phyloP scores from a whole-genome alignment of 2,888 invertebrate genomes.

The Scaptomyza tumidula region DNA sequence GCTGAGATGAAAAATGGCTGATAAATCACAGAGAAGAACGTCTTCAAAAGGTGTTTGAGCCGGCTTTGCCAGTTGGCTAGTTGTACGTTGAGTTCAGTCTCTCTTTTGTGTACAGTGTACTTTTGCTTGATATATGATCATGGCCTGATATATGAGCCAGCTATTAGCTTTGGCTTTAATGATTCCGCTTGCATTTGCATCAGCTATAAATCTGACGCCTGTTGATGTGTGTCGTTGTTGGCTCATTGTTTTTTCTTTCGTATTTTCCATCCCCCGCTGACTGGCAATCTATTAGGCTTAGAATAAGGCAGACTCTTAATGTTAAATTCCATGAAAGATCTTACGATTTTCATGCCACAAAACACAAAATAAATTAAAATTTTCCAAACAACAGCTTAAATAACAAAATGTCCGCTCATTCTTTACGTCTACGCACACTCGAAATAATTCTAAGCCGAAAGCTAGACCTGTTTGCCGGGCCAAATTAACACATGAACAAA shows the following conservation, averaged over 20 bases:
- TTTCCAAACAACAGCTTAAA: slow-evolving; percentile 50
- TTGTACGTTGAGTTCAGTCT: slow-evolving; percentile 30
- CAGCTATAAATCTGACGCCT: slow-evolving; percentile 20
- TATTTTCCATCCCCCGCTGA: neutral
- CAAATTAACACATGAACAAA: slow-evolving; percentile 53
- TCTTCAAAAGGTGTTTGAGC: slow-evolving; percentile 30
- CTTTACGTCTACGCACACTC: slow-evolving; percentile 40
- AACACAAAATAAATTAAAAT: slow-evolving; percentile 51
- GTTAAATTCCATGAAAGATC: slow-evolving; percentile 39
- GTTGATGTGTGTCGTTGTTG: slow-evolving; percentile 14
- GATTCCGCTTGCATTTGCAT: slow-evolving; percentile 57
- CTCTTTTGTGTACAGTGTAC: slow-evolving; percentile 8
- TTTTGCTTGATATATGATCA: slow-evolving; percentile 52
- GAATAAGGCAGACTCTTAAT: slow-evolving; percentile 8
- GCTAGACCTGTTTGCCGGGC: slow-evolving; percentile 49
- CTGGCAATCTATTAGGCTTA: slow-evolving; percentile 40
- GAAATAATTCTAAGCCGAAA: slow-evolving; percentile 53
- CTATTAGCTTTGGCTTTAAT: slow-evolving; percentile 65
- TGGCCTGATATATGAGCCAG: slow-evolving; percentile 57
- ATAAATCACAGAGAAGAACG: slow-evolving; percentile 59
- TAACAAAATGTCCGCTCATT: slow-evolving; percentile 59
- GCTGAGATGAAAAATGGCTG: slow-evolving; percentile 10
- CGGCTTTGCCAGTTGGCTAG: slow-evolving; percentile 3
- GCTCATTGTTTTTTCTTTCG: slow-evolving; percentile 26
- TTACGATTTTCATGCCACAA: slow-evolving; percentile 6